These are phyloP conservation scores for Heliconius hewitsoni DNA, from an alignment of 1,140 invertebrate species.

Conservation along the genomic window DNA sequence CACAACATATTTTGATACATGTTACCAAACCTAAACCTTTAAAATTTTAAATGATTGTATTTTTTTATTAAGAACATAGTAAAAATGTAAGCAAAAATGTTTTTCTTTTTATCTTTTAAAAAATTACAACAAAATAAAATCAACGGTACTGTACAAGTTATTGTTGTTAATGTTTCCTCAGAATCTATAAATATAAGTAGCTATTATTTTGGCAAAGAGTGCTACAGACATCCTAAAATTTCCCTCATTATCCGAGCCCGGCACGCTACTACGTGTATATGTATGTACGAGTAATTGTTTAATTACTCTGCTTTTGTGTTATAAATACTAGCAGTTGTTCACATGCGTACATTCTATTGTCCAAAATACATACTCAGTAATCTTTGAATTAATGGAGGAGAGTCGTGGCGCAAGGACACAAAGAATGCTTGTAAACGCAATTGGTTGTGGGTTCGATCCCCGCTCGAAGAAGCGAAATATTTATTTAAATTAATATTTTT, in stretches of 20 bases:
- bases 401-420: too few species aligned
- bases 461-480: too few species aligned
- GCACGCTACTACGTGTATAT: slow-evolving; percentile 36
- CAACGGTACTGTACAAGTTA: neutral
- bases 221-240: slow-evolving; percentile 18
- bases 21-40: too few species aligned
- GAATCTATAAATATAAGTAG: slow-evolving; percentile 14
- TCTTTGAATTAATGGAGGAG: neutral
- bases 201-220: slow-evolving; percentile 16
- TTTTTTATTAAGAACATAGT: too few species aligned
- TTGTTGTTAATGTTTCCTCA: neutral
- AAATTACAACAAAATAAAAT: neutral
- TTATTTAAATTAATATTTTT: too few species aligned
- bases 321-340: slow-evolving; percentile 1
- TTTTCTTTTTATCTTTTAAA: neutral
- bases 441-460: too few species aligned
- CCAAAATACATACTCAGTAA: neutral
- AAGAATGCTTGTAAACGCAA: too few species aligned
- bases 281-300: slow-evolving; percentile 43
- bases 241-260: slow-evolving; percentile 23
- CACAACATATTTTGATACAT: too few species aligned
- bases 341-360: neutral
- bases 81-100: neutral
- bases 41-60: too few species aligned
- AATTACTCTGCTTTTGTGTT: slow-evolving; percentile 52